phyloP scores from a whole-genome alignment of 2,797 vertebrate genomes.

The Notamacropus eugenii region DNA sequence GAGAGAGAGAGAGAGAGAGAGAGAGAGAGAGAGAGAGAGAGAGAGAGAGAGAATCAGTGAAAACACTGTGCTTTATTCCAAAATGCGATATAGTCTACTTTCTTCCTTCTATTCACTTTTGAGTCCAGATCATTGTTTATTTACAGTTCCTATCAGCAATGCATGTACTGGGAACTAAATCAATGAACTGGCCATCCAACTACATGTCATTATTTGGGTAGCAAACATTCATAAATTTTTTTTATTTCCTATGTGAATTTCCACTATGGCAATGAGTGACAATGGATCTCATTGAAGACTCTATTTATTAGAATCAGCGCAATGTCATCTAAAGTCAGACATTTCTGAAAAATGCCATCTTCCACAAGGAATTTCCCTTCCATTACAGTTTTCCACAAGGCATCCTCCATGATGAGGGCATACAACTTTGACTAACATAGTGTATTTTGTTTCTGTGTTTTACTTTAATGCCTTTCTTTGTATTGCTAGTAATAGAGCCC shows the following conservation, averaged over 20 bases:
- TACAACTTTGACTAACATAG: no score
- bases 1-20: no score
- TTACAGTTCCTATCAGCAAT: neutral
- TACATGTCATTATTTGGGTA: neutral
- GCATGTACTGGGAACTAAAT: neutral
- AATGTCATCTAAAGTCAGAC: no score
- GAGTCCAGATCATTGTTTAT: neutral
- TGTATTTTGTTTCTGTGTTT: no score
- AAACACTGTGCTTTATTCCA: neutral
- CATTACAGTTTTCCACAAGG: no score
- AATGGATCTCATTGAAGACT: neutral
- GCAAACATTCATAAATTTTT: neutral
- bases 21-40: no score
- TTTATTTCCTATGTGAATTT: neutral
- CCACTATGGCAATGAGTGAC: neutral
- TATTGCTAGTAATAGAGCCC: no score
- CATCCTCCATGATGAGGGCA: no score
- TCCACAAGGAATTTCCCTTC: no score
- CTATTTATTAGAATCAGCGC: no score
- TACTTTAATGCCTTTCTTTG: no score
- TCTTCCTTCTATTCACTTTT: neutral
- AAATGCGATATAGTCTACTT: neutral
- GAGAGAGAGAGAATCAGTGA: neutral
- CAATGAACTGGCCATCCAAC: neutral
- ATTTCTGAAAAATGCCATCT: no score